phyloP scores from a whole-genome alignment of 2,797 vertebrate species.

The Mareca strepera region DNA sequence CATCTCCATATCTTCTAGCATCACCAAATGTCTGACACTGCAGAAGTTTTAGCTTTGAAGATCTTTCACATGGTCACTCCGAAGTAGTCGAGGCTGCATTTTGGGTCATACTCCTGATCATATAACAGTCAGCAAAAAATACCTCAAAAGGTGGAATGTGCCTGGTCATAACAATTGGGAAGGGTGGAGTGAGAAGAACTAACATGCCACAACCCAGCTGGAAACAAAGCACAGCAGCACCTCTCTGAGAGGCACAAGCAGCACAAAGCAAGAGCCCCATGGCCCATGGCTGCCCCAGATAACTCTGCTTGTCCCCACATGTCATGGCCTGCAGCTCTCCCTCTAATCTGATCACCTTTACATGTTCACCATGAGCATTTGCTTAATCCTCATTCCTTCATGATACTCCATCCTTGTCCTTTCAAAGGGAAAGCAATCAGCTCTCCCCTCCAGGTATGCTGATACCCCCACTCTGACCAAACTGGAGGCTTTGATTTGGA shows the following conservation, averaged over 20 bases:
- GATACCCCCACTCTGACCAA: background rate
- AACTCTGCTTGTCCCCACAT: constrained; percentile 22
- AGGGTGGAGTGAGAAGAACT: background rate
- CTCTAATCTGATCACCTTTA: constrained; percentile 53
- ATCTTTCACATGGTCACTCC: background rate
- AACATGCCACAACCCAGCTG: background rate
- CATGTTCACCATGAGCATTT: constrained; percentile 15
- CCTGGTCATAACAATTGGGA: background rate
- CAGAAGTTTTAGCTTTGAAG: background rate
- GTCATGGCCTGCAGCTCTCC: constrained; percentile 15
- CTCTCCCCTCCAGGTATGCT: constrained; percentile 9
- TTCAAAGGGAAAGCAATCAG: constrained; percentile 47
- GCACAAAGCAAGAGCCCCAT: background rate
- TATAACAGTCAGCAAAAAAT: background rate
- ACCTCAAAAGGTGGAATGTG: background rate
- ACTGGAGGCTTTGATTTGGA: background rate
- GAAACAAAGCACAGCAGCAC: background rate
- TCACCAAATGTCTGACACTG: background rate
- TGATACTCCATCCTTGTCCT: constrained; percentile 3
- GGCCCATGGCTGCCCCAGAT: background rate
- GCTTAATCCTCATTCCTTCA: constrained; percentile 63
- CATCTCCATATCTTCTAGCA: background rate
- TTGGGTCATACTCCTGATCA: background rate
- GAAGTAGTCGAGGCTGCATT: background rate
- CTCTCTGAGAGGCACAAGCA: background rate